Base-by-base conservation (phyloP, 1,140 invertebrate species). In the Zaprionus kolodkinae region DNA sequence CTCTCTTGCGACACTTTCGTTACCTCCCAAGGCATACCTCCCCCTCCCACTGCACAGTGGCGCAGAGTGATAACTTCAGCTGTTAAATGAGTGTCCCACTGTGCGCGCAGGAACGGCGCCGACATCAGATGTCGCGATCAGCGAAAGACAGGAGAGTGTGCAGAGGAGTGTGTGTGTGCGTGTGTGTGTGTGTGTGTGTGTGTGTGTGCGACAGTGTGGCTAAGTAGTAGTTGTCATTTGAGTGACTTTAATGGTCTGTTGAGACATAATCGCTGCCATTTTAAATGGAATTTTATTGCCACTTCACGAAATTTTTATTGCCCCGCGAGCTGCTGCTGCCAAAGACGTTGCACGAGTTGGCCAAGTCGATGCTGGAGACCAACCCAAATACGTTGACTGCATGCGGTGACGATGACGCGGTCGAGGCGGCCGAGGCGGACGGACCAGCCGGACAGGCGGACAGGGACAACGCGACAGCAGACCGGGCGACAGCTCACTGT, bases 281-380 rank as follows among this genome's bases (percentile, higher is more conserved):
- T 92, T 92, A 92, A 92, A 92, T 92, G 91, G 91, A 92, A 92
- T 92, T 92, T 92, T 92, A 92, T 92, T 92, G 91, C 91, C 82
- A 87, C 86, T 84, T 90, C 89, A 81, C 89, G 86, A 89, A 89
- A 89, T 89, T 89, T 89, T 89, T 89, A 89, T 89, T 89, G 78
- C 85, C 25, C 77, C 70, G 73, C 65, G 30, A 66, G 66, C 45
- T 65, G 62, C 45, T 65, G 62, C 64, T 38, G 60, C 48, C 33
- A 75, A 45, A 60, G 66, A 61, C 30, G 30, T 33, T 25, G 55
- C 55, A 36, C 21, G 30, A 65, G 63, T 33, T 43, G 40, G 40
- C 62, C 15, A 54, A 56, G 38, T 35, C 52, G 17, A 21, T 54
- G 52, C 30, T 35, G 40, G 52, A 45, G 61, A 57, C 63, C 65